phyloP scores from a whole-genome alignment of 2,113 vertebrate species.

The Mesembrinibis cayennensis region DNA sequence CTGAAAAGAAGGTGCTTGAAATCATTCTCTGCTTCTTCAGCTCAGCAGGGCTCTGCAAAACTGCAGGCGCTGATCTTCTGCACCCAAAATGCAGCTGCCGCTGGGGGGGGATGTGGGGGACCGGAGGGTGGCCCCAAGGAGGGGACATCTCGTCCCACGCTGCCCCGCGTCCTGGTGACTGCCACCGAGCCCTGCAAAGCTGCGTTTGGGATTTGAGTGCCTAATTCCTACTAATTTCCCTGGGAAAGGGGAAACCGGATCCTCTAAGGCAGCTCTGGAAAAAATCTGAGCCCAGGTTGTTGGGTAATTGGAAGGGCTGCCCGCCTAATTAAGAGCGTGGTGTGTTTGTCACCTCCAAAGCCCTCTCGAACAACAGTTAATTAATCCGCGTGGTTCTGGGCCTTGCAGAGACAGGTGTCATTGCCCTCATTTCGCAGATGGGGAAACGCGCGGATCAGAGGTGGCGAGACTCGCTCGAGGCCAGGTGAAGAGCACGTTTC shows the following conservation, averaged over 20 bases:
- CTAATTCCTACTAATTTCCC: slow-evolving; percentile 13
- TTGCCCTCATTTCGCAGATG: not conserved
- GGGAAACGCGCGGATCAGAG: not conserved
- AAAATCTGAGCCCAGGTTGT: not conserved
- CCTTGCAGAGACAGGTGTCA: not conserved
- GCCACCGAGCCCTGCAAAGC: not conserved
- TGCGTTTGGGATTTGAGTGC: not conserved
- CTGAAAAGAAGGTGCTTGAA: not conserved
- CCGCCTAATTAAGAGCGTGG: not conserved
- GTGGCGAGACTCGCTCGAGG: fast-evolving
- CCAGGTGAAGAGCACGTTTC: not conserved
- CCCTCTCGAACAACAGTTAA: not conserved
- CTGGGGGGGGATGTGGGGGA: fast-evolving
- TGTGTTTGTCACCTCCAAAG: not conserved
- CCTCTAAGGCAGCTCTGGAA: not conserved
- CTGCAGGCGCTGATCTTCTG: fast-evolving
- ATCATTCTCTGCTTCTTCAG: not conserved
- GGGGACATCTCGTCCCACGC: fast-evolving
- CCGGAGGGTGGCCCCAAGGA: not conserved
- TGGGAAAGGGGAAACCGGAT: slow-evolving; percentile 1
- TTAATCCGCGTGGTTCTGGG: not conserved
- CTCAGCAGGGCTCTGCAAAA: not conserved
- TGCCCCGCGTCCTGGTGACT: fast-evolving
- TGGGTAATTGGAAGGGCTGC: not conserved
- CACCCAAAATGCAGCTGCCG: not conserved